Evolutionary conservation across 1,140 invertebrate genomes (phyloP).

Genomic region (Solenopsis fugax): DNA sequence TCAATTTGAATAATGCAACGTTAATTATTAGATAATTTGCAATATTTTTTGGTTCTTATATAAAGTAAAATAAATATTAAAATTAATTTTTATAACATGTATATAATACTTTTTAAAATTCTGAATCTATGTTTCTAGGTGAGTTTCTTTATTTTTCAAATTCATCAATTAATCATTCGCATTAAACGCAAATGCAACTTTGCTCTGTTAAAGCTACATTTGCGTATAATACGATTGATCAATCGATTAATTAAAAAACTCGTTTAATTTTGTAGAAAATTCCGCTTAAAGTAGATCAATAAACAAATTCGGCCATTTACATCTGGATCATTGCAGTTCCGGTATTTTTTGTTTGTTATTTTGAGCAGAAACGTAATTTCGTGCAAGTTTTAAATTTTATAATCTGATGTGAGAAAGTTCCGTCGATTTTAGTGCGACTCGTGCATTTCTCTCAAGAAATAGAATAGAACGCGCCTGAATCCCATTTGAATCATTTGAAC

Average conservation of each 20-base stretch:
- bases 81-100: neutral
- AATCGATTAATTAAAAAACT: no score
- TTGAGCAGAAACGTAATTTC: neutral
- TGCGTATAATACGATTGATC: no score
- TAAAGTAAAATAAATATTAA: neutral
- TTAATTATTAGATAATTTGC: conserved; percentile 1
- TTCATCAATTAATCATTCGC: no score
- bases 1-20: neutral
- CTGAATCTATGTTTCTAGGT: neutral
- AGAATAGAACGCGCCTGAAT: neutral
- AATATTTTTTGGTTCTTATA: neutral
- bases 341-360: neutral
- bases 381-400: neutral
- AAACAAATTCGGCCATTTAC: neutral
- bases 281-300: conserved; percentile 2
- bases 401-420: neutral
- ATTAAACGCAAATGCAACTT: no score
- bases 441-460: no score
- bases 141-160: no score
- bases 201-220: no score
- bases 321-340: neutral
- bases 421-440: neutral
- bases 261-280: neutral
- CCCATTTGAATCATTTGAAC: neutral
- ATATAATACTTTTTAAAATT: neutral